Percentiles rank a stretch among this genome's conserved stretches.
These are phyloP conservation scores for Hesperophylax magnus DNA, from an alignment of 1,140 invertebrate species.

Conservation along the genomic window DNA sequence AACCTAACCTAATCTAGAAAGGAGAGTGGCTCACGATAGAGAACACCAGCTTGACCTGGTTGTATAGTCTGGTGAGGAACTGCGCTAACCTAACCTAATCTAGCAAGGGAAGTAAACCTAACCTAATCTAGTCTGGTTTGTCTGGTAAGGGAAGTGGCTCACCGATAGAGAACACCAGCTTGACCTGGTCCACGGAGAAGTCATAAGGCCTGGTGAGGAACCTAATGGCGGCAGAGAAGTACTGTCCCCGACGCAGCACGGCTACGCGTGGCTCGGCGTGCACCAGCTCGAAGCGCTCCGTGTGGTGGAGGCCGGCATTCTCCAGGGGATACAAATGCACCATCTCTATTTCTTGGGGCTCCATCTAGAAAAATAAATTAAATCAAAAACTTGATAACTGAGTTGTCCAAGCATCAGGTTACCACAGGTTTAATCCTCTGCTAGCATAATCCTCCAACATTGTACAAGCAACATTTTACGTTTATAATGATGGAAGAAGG, in stretches of 20 bases:
- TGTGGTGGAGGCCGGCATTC: constrained; percentile 76
- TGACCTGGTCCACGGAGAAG: constrained; percentile 70
- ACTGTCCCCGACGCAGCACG: constrained; percentile 76
- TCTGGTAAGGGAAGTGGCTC: constrained; percentile 50
- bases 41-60: constrained; percentile 74
- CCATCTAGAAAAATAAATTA: constrained; percentile 58
- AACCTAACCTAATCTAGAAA: not conserved
- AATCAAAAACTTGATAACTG: not conserved
- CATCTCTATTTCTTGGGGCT: constrained; percentile 70
- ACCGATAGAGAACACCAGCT: constrained; percentile 76
- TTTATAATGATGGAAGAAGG: too few relatives aligned
- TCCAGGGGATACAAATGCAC: constrained; percentile 75
- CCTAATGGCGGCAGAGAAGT: constrained; percentile 74
- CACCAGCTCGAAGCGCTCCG: constrained; percentile 75
- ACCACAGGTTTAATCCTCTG: too few relatives aligned
- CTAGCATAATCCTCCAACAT: too few relatives aligned
- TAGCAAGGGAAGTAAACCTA: too few relatives aligned
- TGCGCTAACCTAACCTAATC: constrained; percentile 44
- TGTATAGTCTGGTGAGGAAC: constrained; percentile 72
- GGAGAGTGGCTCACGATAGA: constrained; percentile 67
- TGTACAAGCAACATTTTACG: too few relatives aligned
- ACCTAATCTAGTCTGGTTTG: too few relatives aligned
- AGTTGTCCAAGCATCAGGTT: too few relatives aligned
- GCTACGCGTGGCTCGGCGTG: constrained; percentile 70
- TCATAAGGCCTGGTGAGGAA: constrained; percentile 72